These are phyloP conservation scores for Orthosia cruda DNA, from an alignment of 2,888 invertebrate species.

Conservation along the genomic window DNA sequence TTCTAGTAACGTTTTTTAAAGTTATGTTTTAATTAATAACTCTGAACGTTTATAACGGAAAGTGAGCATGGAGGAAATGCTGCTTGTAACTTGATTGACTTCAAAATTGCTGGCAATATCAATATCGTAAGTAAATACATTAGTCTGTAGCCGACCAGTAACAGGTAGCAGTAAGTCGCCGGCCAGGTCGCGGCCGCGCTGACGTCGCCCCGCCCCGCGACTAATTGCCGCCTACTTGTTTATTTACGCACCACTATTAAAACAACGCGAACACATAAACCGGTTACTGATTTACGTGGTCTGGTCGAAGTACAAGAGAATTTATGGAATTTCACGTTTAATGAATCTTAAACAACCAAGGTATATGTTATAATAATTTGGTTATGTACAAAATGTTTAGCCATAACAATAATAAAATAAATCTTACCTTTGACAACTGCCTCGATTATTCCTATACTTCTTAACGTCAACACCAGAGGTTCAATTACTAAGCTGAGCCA, in stretches of 20 bases:
- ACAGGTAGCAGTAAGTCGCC: conserved; percentile 76
- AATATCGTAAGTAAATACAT: conserved; percentile 58
- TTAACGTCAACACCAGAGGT: conserved; percentile 83
- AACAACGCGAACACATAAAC: conserved; percentile 53
- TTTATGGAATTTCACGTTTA: conserved; percentile 25
- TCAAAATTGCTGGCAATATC: conserved; percentile 61
- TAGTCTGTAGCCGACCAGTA: conserved; percentile 58
- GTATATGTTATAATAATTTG: neutral
- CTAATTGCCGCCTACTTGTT: conserved; percentile 89
- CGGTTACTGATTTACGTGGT: conserved; percentile 52
- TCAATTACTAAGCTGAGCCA: conserved; percentile 82
- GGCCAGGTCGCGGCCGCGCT: conserved; percentile 70
- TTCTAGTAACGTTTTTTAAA: neutral
- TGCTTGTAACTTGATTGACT: conserved; percentile 40
- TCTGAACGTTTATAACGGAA: conserved; percentile 19
- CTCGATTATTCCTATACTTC: conserved; percentile 84
- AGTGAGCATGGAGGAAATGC: conserved; percentile 19
- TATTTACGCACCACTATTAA: conserved; percentile 78
- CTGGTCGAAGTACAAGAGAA: conserved; percentile 13
- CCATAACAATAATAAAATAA: conserved; percentile 31
- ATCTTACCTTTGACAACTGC: conserved; percentile 86
- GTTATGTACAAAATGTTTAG: neutral
- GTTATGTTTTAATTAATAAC: neutral
- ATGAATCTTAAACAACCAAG: neutral
- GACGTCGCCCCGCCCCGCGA: conserved; percentile 81